These are phyloP conservation scores for Oplegnathus fasciatus DNA, from an alignment of 2,113 vertebrate genomes.

Conservation along the genomic window DNA sequence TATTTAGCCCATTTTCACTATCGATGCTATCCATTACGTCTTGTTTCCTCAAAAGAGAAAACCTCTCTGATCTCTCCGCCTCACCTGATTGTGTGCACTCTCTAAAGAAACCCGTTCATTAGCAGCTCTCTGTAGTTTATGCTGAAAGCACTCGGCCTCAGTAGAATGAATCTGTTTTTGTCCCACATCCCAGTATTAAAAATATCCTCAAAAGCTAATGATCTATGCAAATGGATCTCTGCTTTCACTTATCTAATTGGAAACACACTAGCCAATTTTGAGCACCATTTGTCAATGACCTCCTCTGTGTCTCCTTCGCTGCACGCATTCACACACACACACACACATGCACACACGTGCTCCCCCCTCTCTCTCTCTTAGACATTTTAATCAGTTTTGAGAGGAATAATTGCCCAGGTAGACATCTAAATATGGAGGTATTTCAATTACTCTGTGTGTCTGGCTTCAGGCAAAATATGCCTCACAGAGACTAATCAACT, in stretches of 20 bases:
- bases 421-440: constrained; percentile 81
- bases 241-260: constrained; percentile 77
- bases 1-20: not conserved
- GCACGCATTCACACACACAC: constrained; percentile 30
- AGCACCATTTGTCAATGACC: constrained; percentile 78
- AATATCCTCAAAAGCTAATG: constrained; percentile 81
- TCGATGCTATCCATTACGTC: not conserved
- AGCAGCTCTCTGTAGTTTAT: constrained; percentile 33
- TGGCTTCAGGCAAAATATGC: constrained; percentile 75
- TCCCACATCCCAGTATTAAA: constrained; percentile 68
- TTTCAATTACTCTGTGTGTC: constrained; percentile 81
- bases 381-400: constrained; percentile 83
- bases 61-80: constrained; percentile 10
- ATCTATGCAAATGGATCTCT: constrained; percentile 75
- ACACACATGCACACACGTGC: constrained; percentile 1
- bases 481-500: constrained; percentile 74
- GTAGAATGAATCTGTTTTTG: constrained; percentile 61
- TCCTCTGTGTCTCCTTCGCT: constrained; percentile 62
- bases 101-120: constrained; percentile 38
- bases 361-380: constrained; percentile 11
- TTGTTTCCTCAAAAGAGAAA: constrained; percentile 24
- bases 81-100: constrained; percentile 2
- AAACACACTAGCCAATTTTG: constrained; percentile 78
- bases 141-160: constrained; percentile 21
- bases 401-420: constrained; percentile 82